These are phyloP conservation scores for Eulemur coronatus DNA, from an alignment of 2,797 vertebrate genomes.

Conservation along the genomic window DNA sequence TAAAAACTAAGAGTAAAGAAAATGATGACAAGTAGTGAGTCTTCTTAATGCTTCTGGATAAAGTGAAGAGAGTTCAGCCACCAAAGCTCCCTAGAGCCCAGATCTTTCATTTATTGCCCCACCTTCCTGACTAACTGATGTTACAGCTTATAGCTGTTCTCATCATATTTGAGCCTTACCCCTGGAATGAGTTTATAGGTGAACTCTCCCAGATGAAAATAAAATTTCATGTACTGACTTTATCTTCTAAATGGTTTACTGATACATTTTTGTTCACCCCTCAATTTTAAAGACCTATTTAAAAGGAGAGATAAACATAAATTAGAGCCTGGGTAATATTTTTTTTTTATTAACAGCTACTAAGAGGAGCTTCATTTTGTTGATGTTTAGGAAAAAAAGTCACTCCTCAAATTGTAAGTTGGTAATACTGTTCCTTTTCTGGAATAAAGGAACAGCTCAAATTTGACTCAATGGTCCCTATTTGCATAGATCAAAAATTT, in stretches of 20 bases:
- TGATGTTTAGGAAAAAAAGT: background rate
- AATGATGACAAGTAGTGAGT: background rate
- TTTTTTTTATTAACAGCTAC: conserved; percentile 1
- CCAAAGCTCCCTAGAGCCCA: background rate
- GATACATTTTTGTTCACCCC: background rate
- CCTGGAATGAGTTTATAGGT: background rate
- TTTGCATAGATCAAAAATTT: background rate
- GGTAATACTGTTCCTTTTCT: background rate
- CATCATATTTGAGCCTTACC: background rate
- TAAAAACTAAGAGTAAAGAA: background rate
- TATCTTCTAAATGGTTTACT: conserved; percentile 15
- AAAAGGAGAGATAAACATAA: background rate
- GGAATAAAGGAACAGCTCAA: background rate
- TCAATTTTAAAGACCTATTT: conserved; percentile 10
- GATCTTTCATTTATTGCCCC: background rate
- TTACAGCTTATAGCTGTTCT: background rate
- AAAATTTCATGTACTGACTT: conserved; percentile 23
- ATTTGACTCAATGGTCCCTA: background rate
- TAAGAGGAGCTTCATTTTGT: background rate
- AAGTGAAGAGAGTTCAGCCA: background rate
- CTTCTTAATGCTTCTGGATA: background rate
- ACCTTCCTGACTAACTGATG: background rate
- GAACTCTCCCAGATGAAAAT: conserved; percentile 1
- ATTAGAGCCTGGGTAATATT: background rate
- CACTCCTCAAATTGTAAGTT: background rate